These are phyloP conservation scores for Hoplostethus mediterraneus DNA, from an alignment of 2,797 vertebrate genomes.

Conservation along the genomic window DNA sequence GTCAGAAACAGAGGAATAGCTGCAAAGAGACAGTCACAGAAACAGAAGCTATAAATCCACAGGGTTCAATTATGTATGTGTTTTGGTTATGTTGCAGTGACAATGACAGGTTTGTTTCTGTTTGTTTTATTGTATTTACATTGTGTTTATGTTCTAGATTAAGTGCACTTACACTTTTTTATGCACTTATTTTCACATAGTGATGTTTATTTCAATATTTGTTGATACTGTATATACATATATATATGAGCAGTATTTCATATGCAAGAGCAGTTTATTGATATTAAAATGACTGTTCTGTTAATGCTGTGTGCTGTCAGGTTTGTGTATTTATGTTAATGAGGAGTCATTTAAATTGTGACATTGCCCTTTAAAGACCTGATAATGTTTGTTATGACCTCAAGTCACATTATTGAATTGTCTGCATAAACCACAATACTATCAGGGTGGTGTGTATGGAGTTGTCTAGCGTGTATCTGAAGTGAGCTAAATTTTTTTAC, in stretches of 20 bases:
- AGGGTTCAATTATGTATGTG: not conserved
- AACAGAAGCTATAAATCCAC: not conserved
- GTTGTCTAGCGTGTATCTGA: not conserved
- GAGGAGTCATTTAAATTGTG: not conserved
- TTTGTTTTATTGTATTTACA: too few relatives aligned
- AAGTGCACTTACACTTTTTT: too few relatives aligned
- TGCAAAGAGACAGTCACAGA: not conserved
- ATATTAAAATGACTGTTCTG: not conserved
- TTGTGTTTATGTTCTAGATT: too few relatives aligned
- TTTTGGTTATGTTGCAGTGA: not conserved
- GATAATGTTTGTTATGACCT: not conserved
- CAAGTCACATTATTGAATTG: not conserved
- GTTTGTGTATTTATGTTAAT: conserved; percentile 1
- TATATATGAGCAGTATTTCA: too few relatives aligned
- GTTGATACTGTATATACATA: too few relatives aligned
- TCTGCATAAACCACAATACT: too few relatives aligned
- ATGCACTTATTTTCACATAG: too few relatives aligned
- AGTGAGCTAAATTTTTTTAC: not conserved
- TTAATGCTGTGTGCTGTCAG: not conserved
- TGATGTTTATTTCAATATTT: too few relatives aligned
- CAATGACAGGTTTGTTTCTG: too few relatives aligned
- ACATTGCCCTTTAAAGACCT: not conserved
- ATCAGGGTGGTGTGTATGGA: too few relatives aligned
- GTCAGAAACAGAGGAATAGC: not conserved
- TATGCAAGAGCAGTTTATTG: too few relatives aligned